Conservation (phyloP, 2,888 invertebrate species). For the Conchocele bisecta region DNA sequence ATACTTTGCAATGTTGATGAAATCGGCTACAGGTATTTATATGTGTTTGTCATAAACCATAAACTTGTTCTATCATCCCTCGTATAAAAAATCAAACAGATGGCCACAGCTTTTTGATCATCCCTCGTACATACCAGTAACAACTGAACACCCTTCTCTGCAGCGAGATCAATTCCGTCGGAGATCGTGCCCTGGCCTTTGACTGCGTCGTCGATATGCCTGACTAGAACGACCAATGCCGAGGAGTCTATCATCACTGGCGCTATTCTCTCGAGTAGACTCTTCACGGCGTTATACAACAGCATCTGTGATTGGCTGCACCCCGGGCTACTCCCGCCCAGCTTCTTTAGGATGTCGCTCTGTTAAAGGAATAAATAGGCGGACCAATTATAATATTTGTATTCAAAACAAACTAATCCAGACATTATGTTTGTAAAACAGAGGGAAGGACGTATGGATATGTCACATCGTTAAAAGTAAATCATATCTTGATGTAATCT, state of each 20-base stretch:
- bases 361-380: constrained; percentile 81
- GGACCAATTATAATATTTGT: not conserved
- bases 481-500: too few species aligned
- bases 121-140: constrained; percentile 88
- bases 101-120: too few species aligned
- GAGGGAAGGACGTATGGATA: too few species aligned
- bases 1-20: too few species aligned
- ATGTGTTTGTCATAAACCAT: too few species aligned
- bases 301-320: constrained; percentile 94
- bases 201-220: constrained; percentile 84
- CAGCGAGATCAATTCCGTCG: constrained; percentile 85
- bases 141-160: constrained; percentile 94
- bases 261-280: constrained; percentile 95
- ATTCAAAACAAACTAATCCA: too few species aligned
- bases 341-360: constrained; percentile 93
- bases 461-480: too few species aligned
- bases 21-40: too few species aligned
- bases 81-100: too few species aligned
- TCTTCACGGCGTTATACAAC: constrained; percentile 97
- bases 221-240: constrained; percentile 88
- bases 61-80: too few species aligned
- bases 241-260: constrained; percentile 98
- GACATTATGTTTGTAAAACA: too few species aligned
- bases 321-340: constrained; percentile 89
- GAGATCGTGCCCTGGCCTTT: constrained; percentile 71